These are phyloP conservation scores for Gymnocypris eckloni DNA, from an alignment of 2,797 vertebrate species.

Conservation along the genomic window DNA sequence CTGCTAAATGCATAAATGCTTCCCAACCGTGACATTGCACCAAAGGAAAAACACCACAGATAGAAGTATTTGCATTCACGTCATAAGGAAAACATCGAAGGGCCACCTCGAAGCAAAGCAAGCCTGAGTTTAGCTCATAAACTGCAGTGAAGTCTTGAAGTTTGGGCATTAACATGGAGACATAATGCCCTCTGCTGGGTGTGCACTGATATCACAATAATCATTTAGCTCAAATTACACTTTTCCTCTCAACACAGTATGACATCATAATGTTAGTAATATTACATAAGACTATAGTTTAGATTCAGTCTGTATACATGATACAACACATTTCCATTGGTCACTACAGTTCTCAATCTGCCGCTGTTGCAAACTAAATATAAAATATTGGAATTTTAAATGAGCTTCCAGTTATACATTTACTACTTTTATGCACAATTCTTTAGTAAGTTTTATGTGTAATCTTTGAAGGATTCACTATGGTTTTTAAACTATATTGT, in stretches of 20 bases:
- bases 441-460: neutral
- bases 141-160: slow-evolving; percentile 2
- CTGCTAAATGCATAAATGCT: neutral
- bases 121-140: neutral
- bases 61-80: neutral
- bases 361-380: neutral
- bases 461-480: neutral
- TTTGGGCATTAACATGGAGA: neutral
- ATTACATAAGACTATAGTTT: neutral
- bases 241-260: neutral
- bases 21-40: neutral
- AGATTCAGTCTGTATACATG: neutral
- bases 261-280: neutral
- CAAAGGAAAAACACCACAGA: neutral
- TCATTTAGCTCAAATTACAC: neutral
- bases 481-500: neutral
- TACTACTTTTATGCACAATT: neutral
- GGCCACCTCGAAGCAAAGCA: neutral
- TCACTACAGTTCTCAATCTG: neutral
- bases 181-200: slow-evolving; percentile 26
- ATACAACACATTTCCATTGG: neutral
- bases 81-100: neutral
- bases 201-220: neutral
- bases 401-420: neutral
- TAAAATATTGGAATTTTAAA: neutral